Conservation (phyloP, 1,140 invertebrate species). For the Paraescarpia echinospica region DNA sequence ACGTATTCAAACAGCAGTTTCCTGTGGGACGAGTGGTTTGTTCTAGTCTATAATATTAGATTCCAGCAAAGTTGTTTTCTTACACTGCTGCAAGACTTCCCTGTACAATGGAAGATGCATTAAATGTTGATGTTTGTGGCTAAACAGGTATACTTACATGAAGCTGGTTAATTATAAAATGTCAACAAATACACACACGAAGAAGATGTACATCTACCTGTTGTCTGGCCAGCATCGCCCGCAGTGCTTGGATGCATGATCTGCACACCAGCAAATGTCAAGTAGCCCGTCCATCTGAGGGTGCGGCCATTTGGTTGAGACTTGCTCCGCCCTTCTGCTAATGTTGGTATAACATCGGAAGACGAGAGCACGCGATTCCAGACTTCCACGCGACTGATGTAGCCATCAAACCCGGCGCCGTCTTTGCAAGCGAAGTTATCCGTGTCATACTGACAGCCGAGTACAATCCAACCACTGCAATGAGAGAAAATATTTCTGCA, state of each 20-base stretch:
- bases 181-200: too few species aligned
- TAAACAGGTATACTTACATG: too few species aligned
- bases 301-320: background rate
- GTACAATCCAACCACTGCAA: slow-evolving; percentile 2
- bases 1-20: too few species aligned
- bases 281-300: slow-evolving; percentile 7
- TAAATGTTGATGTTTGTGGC: too few species aligned
- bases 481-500: too few species aligned
- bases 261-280: background rate
- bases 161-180: too few species aligned
- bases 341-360: background rate
- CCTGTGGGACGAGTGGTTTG: too few species aligned
- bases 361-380: slow-evolving; percentile 18
- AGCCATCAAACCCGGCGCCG: slow-evolving; percentile 6
- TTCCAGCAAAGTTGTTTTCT: too few species aligned
- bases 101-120: too few species aligned
- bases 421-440: background rate
- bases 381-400: slow-evolving; percentile 12
- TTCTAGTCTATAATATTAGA: too few species aligned
- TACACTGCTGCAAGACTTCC: too few species aligned
- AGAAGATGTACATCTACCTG: background rate
- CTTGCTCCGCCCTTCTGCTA: background rate
- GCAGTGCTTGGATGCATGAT: background rate
- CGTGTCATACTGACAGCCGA: background rate
- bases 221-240: background rate